A percentile compares a stretch with the other conserved stretches of the same genome.
These are phyloP conservation scores for Diglossa brunneiventris DNA, from an alignment of 2,113 vertebrate species.

Conservation along the genomic window DNA sequence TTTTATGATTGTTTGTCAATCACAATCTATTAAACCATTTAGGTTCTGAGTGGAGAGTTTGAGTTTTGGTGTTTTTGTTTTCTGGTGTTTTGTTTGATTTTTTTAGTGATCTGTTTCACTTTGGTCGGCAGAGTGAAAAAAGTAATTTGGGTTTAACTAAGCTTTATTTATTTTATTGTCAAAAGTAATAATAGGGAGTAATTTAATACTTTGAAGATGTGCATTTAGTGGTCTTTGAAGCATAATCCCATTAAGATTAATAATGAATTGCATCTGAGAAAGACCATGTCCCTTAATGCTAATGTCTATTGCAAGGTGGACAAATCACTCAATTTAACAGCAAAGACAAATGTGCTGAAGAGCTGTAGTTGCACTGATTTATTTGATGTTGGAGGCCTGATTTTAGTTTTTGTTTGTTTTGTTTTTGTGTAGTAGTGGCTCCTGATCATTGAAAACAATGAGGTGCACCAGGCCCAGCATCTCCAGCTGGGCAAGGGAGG, in stretches of 20 bases:
- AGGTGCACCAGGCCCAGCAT: neutral
- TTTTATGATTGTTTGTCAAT: slow-evolving; percentile 40
- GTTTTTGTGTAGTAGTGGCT: neutral
- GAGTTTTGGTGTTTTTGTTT: neutral
- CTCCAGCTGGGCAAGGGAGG: accelerated
- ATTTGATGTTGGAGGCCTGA: neutral
- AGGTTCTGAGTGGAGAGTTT: neutral
- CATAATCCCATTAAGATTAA: slow-evolving; percentile 68
- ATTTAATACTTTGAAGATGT: slow-evolving; percentile 59
- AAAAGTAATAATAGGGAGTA: slow-evolving; percentile 52
- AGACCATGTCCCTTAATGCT: slow-evolving; percentile 52
- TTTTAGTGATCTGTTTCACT: slow-evolving; percentile 11
- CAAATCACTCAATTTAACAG: slow-evolving; percentile 33
- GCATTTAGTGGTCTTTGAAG: slow-evolving; percentile 62
- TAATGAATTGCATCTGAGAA: slow-evolving; percentile 63
- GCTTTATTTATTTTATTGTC: slow-evolving; percentile 67
- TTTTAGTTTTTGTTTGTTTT: neutral
- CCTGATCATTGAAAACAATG: neutral
- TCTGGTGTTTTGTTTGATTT: neutral
- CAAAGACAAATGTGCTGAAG: neutral
- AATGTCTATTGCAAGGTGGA: slow-evolving; percentile 42
- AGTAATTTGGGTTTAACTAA: slow-evolving; percentile 54
- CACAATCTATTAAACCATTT: slow-evolving; percentile 15
- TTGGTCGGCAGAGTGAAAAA: slow-evolving; percentile 23
- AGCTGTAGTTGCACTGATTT: neutral